Percentiles rank a stretch among this genome's conserved stretches.
phyloP scores from a whole-genome alignment of 2,797 vertebrate genomes.

The Lophotriccus pileatus region DNA sequence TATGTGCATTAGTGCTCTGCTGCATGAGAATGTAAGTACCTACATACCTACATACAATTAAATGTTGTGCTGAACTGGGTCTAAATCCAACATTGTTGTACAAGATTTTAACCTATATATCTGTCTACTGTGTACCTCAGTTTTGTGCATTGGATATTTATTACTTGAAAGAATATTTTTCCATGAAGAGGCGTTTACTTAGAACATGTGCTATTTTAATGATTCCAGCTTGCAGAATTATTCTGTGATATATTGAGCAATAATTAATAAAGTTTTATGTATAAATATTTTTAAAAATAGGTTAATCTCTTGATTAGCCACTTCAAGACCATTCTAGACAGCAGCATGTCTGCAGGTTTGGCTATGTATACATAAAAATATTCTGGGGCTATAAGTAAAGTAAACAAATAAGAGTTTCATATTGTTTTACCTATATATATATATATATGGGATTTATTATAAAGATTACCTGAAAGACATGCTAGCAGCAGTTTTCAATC shows the following conservation, averaged over 20 bases:
- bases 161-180: constrained; percentile 11
- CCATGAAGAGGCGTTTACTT: not conserved
- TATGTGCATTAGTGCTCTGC: constrained; percentile 14
- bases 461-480: not conserved
- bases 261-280: not conserved
- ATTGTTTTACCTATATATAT: not conserved
- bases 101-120: constrained; percentile 28
- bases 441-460: not conserved
- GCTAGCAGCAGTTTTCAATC: not conserved
- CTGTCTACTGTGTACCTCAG: not conserved
- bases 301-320: not conserved
- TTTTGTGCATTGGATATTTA: constrained; percentile 1
- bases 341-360: not conserved
- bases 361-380: not conserved
- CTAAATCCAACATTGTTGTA: not conserved
- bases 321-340: not conserved
- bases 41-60: constrained; percentile 7
- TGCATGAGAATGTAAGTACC: constrained; percentile 19
- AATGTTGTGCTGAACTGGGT: not conserved
- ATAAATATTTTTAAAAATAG: not conserved
- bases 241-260: not conserved
- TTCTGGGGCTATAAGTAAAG: not conserved
- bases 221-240: not conserved
- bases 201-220: not conserved
- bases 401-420: not conserved